Evolutionary conservation across 2,797 vertebrate genomes (phyloP).

Genomic region (Gallinago solitaria): DNA sequence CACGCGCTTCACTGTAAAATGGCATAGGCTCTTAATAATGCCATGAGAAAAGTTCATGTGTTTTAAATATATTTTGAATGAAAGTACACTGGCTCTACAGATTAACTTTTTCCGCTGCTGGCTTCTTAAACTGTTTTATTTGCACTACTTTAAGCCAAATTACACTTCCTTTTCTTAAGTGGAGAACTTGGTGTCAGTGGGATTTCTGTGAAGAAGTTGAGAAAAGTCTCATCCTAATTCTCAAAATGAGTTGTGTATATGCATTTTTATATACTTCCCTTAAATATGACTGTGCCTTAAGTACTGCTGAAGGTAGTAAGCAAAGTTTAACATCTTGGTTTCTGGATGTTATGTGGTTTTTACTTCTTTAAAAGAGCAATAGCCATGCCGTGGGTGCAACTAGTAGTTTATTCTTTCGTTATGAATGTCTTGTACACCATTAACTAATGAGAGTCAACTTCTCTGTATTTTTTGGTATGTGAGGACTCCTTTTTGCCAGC

Average conservation of each 20-base stretch:
- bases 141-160: not conserved
- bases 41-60: not conserved
- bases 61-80: not conserved
- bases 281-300: not conserved
- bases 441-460: not conserved
- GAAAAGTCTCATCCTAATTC: not conserved
- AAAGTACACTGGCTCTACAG: not conserved
- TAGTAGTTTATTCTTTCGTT: not conserved
- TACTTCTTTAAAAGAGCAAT: not conserved
- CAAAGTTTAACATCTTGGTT: not conserved
- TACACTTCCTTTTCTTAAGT: not conserved
- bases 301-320: not conserved
- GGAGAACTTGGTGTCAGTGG: not conserved
- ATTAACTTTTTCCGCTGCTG: not conserved
- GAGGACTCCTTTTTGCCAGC: not conserved
- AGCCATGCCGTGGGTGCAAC: not conserved
- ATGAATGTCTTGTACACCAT: not conserved
- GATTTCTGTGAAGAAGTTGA: not conserved
- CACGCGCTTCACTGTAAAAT: not conserved
- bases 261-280: not conserved
- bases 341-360: not conserved
- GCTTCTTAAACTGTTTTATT: not conserved
- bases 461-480: not conserved
- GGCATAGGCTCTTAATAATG: not conserved
- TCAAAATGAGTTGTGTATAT: not conserved